Evolutionary conservation across 2,113 vertebrate genomes (phyloP), one percentile per base, ranked within the genome.

Genomic region (Zapus hudsonius): DNA sequence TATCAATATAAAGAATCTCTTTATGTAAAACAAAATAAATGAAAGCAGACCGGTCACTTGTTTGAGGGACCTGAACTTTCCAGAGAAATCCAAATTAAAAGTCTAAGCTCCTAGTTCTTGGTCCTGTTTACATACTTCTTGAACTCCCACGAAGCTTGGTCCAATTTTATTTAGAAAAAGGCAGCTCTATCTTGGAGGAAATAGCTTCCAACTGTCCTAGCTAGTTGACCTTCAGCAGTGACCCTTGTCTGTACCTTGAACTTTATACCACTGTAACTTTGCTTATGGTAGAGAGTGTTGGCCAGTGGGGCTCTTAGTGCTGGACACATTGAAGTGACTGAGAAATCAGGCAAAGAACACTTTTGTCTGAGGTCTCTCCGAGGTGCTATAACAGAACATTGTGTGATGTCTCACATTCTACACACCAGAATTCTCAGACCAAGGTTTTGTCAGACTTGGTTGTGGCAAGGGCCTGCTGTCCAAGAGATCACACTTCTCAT

Each of bases 161-260:
- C 8, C 31, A 17, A 17, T 4, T 55, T 27, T 80, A 5, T 64
- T n/a, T 57, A 15, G 36, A 12, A 23, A 52, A 85, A 55, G 36
- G 8, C 3, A 47, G 17, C 38, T 92, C 11, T 22, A 6, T 72
- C 16, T 79, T 29, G 3, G 44, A 55, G 47, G 8, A 85, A 67
- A n/a, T 4, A 0, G 1, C 0, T 23, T 17, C 22, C 27, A 29
- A 2, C 2, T 42, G 74, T 78, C 47, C 11, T 67, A 44, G 16
- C 2, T 42, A 5, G 25, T 25, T 61, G 61, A 19, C 31, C 38
- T 80, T 57, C 63, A 27, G 27, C 38, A 70, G 22, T 29, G 40
- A 44, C 31, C 22, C 0, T 22, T 20, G 1, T 11, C n/a, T 36
- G 1, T 38, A 0, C 78, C 12, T 31, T n/a, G 38, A 64, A 47